Evolutionary conservation across 2,797 vertebrate genomes (phyloP).

Genomic region (Eulemur rubriventer): DNA sequence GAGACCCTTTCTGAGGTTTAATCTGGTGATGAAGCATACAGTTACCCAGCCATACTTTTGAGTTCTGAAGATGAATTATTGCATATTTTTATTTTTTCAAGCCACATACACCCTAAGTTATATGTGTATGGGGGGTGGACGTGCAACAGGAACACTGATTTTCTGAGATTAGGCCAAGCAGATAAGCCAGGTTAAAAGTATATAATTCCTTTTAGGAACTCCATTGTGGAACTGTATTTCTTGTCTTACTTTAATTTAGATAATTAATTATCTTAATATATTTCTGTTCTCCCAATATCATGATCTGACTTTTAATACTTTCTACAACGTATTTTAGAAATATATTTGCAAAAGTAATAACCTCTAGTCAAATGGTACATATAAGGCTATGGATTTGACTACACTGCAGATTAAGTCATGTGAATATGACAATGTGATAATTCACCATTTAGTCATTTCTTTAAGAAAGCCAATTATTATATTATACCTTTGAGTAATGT

Average conservation of each 20-base stretch:
- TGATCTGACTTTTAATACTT: background rate
- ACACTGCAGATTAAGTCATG: background rate
- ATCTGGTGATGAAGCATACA: background rate
- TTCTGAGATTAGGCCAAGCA: background rate
- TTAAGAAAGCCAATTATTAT: background rate
- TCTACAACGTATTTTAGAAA: background rate
- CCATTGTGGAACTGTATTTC: background rate
- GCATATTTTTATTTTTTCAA: background rate
- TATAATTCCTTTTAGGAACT: background rate
- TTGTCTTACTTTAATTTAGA: slow-evolving; percentile 3
- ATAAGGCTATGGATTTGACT: background rate
- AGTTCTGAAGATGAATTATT: background rate
- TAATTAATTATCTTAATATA: background rate
- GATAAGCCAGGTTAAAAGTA: background rate
- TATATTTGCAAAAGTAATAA: slow-evolving; percentile 18
- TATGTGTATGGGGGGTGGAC: background rate
- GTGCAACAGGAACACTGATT: background rate
- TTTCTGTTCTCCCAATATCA: background rate
- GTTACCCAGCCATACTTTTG: background rate
- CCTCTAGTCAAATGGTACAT: background rate
- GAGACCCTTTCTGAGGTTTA: background rate
- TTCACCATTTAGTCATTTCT: background rate
- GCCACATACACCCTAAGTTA: background rate
- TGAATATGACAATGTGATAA: background rate
- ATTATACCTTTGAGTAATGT: background rate